Evolutionary conservation across 1,140 invertebrate species (phyloP).

Genomic region (Drosophila repletoides): DNA sequence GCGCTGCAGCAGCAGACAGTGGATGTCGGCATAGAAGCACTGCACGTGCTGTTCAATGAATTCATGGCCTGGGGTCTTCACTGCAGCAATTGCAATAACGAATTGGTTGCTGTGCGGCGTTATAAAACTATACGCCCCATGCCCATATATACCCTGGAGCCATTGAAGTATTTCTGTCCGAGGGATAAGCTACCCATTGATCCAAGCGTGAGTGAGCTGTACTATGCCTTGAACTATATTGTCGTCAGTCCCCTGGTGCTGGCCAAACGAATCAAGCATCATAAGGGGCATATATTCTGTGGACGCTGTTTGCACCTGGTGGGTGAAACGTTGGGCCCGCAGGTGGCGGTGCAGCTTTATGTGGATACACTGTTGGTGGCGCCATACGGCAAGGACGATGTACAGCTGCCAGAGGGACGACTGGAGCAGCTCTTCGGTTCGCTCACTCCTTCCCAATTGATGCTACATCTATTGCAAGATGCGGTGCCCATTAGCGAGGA

Average conservation of each 20-base stretch:
- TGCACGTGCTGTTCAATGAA: constrained; percentile 7
- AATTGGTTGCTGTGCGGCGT: constrained; percentile 10
- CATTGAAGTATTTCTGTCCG: constrained; percentile 13
- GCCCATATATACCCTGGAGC: constrained; percentile 22
- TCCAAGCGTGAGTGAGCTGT: constrained; percentile 19
- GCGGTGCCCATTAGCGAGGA: constrained; percentile 12
- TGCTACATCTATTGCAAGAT: constrained; percentile 46
- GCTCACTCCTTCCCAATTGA: constrained; percentile 36
- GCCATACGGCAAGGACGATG: not conserved
- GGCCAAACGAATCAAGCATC: not conserved
- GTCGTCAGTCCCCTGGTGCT: constrained; percentile 11
- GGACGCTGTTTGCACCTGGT: constrained; percentile 33
- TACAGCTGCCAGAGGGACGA: not conserved
- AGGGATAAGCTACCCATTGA: not conserved
- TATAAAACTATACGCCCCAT: constrained; percentile 20
- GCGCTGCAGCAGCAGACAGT: constrained; percentile 1
- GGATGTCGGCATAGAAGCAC: not conserved
- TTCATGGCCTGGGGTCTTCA: not conserved
- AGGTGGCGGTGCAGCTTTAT: constrained; percentile 11
- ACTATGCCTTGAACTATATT: constrained; percentile 45
- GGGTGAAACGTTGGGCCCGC: constrained; percentile 17
- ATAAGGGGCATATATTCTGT: constrained; percentile 1
- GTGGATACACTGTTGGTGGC: constrained; percentile 38
- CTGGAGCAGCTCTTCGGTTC: constrained; percentile 26
- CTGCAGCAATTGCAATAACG: constrained; percentile 38